Percentiles rank a stretch among this genome's conserved stretches.
phyloP scores from a whole-genome alignment of 2,113 vertebrate genomes.

The Python bivittatus region DNA sequence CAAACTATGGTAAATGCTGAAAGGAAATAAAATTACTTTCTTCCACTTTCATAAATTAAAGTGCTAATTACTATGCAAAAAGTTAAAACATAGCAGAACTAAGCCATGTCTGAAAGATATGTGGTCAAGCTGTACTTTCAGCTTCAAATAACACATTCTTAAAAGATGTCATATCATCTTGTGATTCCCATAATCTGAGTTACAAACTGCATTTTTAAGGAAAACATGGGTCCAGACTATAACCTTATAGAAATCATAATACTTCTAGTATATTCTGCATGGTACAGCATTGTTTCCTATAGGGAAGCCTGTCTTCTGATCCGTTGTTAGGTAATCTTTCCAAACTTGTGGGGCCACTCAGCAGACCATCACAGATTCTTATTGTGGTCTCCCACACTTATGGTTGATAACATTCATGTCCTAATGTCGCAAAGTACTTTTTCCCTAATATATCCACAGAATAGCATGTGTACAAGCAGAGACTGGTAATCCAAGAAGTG shows the following conservation, averaged over 20 bases:
- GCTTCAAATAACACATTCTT: neutral
- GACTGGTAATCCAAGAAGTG: neutral
- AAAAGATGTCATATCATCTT: neutral
- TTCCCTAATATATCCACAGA: neutral
- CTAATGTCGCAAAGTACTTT: neutral
- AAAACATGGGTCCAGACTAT: too few relatives aligned
- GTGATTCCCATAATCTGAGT: neutral
- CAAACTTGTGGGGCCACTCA: neutral
- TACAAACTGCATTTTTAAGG: neutral
- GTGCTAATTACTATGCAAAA: neutral
- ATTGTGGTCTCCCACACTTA: neutral
- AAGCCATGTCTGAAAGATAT: neutral
- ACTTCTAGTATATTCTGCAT: neutral
- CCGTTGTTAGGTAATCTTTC: neutral
- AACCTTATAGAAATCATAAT: neutral
- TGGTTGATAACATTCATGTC: neutral
- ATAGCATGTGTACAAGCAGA: neutral
- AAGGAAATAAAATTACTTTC: constrained; percentile 12
- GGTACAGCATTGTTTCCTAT: neutral
- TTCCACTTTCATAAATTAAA: constrained; percentile 18
- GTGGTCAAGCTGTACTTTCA: neutral
- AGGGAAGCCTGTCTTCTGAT: neutral
- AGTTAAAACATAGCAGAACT: neutral
- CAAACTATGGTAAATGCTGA: neutral
- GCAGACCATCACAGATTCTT: neutral